These are phyloP conservation scores for Lepus timidus DNA, from an alignment of 2,113 vertebrate genomes.

Conservation along the genomic window DNA sequence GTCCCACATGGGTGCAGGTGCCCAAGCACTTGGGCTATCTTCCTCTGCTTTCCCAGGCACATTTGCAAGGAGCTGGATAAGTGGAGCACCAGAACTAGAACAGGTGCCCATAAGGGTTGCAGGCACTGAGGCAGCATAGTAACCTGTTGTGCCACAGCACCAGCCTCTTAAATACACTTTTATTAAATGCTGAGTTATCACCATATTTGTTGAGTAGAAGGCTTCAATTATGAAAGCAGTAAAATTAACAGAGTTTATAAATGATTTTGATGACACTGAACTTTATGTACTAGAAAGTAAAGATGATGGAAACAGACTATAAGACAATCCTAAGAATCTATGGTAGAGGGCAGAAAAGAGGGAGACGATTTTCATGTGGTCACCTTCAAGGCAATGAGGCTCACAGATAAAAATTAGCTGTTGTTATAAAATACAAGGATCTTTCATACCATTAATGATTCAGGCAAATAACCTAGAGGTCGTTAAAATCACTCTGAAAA, in stretches of 20 bases:
- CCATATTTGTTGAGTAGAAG: background rate
- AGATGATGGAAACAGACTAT: background rate
- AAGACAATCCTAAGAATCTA: background rate
- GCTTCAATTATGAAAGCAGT: background rate
- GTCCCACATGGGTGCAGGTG: too few species aligned
- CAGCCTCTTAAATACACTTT: too few species aligned
- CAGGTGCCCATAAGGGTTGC: too few species aligned
- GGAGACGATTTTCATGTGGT: background rate
- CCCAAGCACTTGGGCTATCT: too few species aligned
- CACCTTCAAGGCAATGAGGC: background rate
- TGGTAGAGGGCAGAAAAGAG: background rate
- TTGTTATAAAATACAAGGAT: background rate
- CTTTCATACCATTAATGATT: conserved; percentile 13
- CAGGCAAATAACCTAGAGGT: conserved; percentile 36
- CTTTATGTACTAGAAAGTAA: background rate
- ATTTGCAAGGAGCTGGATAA: too few species aligned
- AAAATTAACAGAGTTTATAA: background rate
- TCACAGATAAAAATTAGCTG: background rate
- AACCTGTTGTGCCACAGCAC: too few species aligned
- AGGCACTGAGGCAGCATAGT: too few species aligned
- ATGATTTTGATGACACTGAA: background rate
- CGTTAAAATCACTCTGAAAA: conserved; percentile 33
- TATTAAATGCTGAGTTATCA: background rate
- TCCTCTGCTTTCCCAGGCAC: too few species aligned
- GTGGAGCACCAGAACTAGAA: too few species aligned